Evolutionary conservation across 2,888 invertebrate genomes (phyloP), one percentile per base, ranked within the genome.

Genomic region (Tetranychus piercei): DNA sequence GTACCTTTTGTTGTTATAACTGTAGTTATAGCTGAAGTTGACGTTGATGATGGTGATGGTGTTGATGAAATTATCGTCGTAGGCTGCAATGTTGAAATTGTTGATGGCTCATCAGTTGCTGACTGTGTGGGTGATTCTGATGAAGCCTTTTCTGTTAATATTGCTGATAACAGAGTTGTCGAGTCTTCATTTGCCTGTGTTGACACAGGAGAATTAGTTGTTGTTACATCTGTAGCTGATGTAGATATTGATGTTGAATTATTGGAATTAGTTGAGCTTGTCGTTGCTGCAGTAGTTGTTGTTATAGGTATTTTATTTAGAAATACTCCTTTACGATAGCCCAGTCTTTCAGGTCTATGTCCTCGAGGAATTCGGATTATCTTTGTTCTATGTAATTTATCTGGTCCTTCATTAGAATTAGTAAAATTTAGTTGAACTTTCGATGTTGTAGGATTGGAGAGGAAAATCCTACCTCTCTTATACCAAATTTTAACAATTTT

Each of bases 401-500:
- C 55, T 55, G 9, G 5, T 5, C 34, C 34, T 34, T 34, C 34
- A 34, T 34, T 34, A 34, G 34, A 34, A 34, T 34, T 34, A 34
- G 34, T 34, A 34, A 34, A 34, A 5, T 34, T 34, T 34, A 34
- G 34, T 5, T 34, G 34, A 34, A 4, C 34, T 5, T 34, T 34
- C 4, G 55, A 55, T 55, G 55, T 15, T 15, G 55, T 6, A 15
- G 11, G 11, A 6, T 55, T 15, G 55, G 55, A 55, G 1, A 55
- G 11, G 55, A 69, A 23, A 23, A 69, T 11, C 23, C 34, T 69
- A 20, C 69, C 69, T 69, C 34, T 69, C 11, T 69, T 69, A 22
- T 69, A 69, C 22, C 20, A 69, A 34, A 69, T 20, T 69, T 69
- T 69, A 9, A 69, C 34, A 69, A 69, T 69, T 69, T 23, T 69